These are phyloP conservation scores for Atherinosoma microstoma DNA, from an alignment of 2,797 vertebrate genomes.

Conservation along the genomic window DNA sequence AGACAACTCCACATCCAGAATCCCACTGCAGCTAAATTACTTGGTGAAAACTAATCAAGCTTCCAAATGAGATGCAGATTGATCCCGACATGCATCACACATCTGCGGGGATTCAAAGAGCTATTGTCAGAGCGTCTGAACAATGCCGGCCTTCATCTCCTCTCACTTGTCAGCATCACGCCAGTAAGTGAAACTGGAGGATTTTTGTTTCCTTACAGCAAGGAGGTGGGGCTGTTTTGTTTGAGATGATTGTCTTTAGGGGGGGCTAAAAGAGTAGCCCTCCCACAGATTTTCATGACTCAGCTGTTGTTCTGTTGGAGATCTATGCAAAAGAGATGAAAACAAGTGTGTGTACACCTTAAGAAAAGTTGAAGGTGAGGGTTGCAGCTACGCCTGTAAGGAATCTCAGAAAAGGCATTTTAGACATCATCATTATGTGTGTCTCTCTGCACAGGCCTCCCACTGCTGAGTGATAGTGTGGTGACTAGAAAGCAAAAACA, in stretches of 20 bases:
- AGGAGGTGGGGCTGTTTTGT: slow-evolving; percentile 58
- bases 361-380: slow-evolving; percentile 18
- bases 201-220: slow-evolving; percentile 47
- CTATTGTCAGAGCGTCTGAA: slow-evolving; percentile 66
- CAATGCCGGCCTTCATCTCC: slow-evolving; percentile 72
- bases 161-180: slow-evolving; percentile 58
- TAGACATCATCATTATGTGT: slow-evolving; percentile 45
- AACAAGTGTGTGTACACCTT: slow-evolving; percentile 39
- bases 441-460: slow-evolving; percentile 14
- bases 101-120: slow-evolving; percentile 69
- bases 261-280: slow-evolving; percentile 27
- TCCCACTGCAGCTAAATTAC: slow-evolving; percentile 11
- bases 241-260: slow-evolving; percentile 67
- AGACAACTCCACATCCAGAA: slow-evolving; percentile 11
- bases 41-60: slow-evolving; percentile 12
- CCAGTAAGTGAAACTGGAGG: slow-evolving; percentile 47
- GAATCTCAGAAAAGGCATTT: slow-evolving; percentile 40
- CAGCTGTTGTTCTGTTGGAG: slow-evolving; percentile 42
- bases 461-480: slow-evolving; percentile 32
- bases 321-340: slow-evolving; percentile 23
- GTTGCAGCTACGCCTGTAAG: slow-evolving; percentile 13
- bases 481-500: slow-evolving; percentile 55
- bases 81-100: slow-evolving; percentile 44
- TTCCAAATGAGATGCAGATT: slow-evolving; percentile 49
- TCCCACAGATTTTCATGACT: slow-evolving; percentile 52